Conservation (phyloP, 2,888 invertebrate genomes). For the Philhelius pedissequus region DNA sequence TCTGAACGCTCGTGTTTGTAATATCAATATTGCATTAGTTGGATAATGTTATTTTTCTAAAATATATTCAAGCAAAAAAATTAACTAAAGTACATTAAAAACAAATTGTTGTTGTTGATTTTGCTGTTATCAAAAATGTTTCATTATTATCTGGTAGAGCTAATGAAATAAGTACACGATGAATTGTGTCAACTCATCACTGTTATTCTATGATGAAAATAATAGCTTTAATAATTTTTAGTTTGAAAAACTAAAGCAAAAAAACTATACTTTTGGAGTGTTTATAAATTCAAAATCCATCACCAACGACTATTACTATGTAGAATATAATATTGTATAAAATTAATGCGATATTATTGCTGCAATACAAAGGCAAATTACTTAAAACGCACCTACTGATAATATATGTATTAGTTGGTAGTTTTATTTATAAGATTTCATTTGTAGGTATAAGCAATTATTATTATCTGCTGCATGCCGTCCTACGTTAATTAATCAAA, state of each 20-base stretch:
- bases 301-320: too few species aligned
- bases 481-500: background rate
- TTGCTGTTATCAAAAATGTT: background rate
- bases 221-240: background rate
- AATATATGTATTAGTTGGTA: background rate
- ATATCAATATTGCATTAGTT: background rate
- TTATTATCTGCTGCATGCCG: background rate
- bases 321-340: too few species aligned
- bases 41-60: background rate
- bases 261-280: too few species aligned
- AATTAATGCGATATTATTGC: too few species aligned
- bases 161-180: background rate
- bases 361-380: too few species aligned
- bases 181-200: conserved; percentile 37
- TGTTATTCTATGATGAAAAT: background rate
- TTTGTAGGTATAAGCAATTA: background rate
- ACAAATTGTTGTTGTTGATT: background rate
- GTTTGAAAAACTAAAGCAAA: background rate
- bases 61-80: too few species aligned
- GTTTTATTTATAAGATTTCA: background rate
- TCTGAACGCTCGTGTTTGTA: background rate
- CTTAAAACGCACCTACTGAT: background rate
- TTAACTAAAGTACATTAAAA: too few species aligned
- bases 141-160: background rate
- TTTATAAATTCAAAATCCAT: too few species aligned